phyloP scores from a whole-genome alignment of 1,140 invertebrate species.

The Lethrus apterus region DNA sequence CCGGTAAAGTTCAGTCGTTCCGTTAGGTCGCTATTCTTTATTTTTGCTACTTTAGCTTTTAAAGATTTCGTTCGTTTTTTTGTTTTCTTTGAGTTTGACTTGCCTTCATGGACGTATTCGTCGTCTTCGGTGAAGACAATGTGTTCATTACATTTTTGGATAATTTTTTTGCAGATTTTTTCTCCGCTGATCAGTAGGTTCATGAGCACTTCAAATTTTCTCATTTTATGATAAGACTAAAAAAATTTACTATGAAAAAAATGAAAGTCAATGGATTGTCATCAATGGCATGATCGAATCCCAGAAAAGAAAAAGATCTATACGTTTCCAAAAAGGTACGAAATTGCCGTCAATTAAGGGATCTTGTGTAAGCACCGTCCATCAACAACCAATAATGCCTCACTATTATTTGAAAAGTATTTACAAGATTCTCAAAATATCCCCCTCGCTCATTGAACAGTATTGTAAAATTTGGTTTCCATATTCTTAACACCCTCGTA shows the following conservation, averaged over 20 bases:
- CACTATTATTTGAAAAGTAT: too few relatives aligned
- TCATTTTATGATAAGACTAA: conserved; percentile 13
- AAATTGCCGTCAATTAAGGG: too few relatives aligned
- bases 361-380: too few relatives aligned
- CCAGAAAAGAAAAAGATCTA: too few relatives aligned
- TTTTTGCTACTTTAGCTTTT: conserved; percentile 27
- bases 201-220: conserved; percentile 11
- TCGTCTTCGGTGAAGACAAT: conserved; percentile 3
- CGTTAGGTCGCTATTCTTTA: conserved; percentile 22
- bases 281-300: too few relatives aligned
- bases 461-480: too few relatives aligned
- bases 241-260: neutral
- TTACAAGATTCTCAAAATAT: too few relatives aligned
- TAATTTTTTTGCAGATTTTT: conserved; percentile 13
- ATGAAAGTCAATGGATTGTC: neutral
- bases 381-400: too few relatives aligned
- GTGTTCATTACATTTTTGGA: conserved; percentile 3
- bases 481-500: too few relatives aligned
- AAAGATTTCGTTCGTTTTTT: conserved; percentile 24
- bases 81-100: conserved; percentile 19
- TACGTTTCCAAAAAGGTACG: too few relatives aligned
- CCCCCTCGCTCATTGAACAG: too few relatives aligned
- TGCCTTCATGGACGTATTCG: neutral
- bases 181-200: conserved; percentile 12
- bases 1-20: conserved; percentile 14